A percentile compares a stretch with the other conserved stretches of the same genome.
These are phyloP conservation scores for Prionailurus bengalensis DNA, from an alignment of 2,113 vertebrate genomes.

Conservation along the genomic window DNA sequence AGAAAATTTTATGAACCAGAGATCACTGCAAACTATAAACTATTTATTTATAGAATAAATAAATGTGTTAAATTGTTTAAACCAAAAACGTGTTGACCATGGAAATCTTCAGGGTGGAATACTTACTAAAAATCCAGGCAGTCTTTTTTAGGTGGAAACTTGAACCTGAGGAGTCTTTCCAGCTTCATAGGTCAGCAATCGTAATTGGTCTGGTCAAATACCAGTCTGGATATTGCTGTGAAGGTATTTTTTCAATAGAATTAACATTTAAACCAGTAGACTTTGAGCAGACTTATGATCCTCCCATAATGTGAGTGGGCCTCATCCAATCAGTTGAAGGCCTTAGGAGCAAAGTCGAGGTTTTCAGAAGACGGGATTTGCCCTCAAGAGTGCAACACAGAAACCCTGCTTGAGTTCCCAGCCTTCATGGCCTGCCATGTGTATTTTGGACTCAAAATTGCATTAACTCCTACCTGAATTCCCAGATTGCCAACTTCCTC, in stretches of 20 bases:
- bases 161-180: neutral
- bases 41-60: neutral
- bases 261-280: neutral
- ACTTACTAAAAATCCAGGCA: neutral
- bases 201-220: neutral
- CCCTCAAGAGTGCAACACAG: neutral
- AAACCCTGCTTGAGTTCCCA: neutral
- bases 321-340: neutral
- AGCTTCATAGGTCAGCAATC: neutral
- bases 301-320: neutral
- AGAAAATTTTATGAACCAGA: neutral
- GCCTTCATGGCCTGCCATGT: neutral
- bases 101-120: neutral
- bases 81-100: neutral
- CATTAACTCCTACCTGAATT: neutral
- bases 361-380: neutral
- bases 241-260: neutral
- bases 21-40: constrained; percentile 26
- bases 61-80: constrained; percentile 2
- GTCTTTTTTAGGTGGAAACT: neutral
- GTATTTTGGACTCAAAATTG: constrained; percentile 16
- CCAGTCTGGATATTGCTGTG: neutral
- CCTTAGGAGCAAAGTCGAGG: neutral
- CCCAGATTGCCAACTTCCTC: neutral
- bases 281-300: neutral